These are phyloP conservation scores for Chalcis sispes DNA, from an alignment of 2,888 invertebrate species.

Conservation along the genomic window DNA sequence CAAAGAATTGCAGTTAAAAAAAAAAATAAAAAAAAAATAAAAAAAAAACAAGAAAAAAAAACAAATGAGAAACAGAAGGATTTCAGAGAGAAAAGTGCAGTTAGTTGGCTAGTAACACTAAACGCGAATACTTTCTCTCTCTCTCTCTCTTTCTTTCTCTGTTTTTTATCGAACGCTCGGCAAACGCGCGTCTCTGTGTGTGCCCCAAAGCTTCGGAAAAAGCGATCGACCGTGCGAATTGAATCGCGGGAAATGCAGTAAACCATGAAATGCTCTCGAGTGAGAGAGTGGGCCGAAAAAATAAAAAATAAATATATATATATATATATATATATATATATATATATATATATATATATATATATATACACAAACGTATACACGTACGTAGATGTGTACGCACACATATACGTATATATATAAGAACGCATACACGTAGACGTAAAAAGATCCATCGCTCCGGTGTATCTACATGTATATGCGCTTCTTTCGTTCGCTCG, in stretches of 20 bases:
- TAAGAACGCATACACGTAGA: no score
- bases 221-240: slow-evolving; percentile 60
- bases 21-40: neutral
- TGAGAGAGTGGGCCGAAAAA: slow-evolving; percentile 26
- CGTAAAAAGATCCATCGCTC: neutral
- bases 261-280: slow-evolving; percentile 56
- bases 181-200: no score
- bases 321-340: no score
- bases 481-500: slow-evolving; percentile 13
- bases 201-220: neutral
- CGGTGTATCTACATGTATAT: neutral
- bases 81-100: neutral
- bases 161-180: no score
- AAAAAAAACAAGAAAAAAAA: neutral
- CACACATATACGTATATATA: no score
- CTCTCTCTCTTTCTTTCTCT: no score
- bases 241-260: slow-evolving; percentile 59
- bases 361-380: no score
- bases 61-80: neutral
- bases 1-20: no score
- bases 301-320: neutral
- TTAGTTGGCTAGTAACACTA: slow-evolving; percentile 9
- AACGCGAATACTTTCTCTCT: neutral
- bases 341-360: no score
- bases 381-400: no score